Conservation (phyloP, 2,888 invertebrate species). For the Caenorhabditis sp. region DNA sequence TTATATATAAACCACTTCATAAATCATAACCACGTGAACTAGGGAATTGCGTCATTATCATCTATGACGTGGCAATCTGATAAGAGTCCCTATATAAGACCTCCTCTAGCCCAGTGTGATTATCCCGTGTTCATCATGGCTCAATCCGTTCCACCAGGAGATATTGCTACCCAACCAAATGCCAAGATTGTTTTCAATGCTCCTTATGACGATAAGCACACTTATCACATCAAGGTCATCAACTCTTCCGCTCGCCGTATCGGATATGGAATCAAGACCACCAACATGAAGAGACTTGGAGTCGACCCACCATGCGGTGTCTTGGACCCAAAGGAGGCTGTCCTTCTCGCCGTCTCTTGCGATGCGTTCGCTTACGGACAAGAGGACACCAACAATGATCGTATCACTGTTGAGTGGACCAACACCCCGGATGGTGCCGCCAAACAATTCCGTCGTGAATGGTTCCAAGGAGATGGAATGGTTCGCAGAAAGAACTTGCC, state of each 20-base stretch:
- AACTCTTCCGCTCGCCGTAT: conserved; percentile 54
- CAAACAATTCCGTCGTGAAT: conserved; percentile 59
- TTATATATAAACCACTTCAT: no score
- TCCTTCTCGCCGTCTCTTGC: conserved; percentile 32
- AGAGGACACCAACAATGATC: conserved; percentile 52
- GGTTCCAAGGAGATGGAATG: conserved; percentile 63
- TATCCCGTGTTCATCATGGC: no score
- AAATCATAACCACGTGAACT: no score
- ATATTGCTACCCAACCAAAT: neutral
- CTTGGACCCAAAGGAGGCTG: conserved; percentile 56
- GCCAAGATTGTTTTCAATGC: neutral
- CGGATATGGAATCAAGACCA: conserved; percentile 60
- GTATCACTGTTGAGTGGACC: conserved; percentile 59
- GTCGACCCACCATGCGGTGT: conserved; percentile 58
- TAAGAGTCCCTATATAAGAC: no score
- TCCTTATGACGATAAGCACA: neutral
- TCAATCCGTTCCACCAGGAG: no score
- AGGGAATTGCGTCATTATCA: no score
- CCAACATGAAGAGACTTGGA: conserved; percentile 59
- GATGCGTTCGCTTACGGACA: conserved; percentile 37
- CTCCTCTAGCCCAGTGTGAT: no score
- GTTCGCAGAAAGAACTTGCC: conserved; percentile 51
- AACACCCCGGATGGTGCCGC: conserved; percentile 56
- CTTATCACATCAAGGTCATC: conserved; percentile 52
- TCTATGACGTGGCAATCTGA: no score